These are phyloP conservation scores for Paradisaea rubra DNA, from an alignment of 2,113 vertebrate genomes.

Conservation along the genomic window DNA sequence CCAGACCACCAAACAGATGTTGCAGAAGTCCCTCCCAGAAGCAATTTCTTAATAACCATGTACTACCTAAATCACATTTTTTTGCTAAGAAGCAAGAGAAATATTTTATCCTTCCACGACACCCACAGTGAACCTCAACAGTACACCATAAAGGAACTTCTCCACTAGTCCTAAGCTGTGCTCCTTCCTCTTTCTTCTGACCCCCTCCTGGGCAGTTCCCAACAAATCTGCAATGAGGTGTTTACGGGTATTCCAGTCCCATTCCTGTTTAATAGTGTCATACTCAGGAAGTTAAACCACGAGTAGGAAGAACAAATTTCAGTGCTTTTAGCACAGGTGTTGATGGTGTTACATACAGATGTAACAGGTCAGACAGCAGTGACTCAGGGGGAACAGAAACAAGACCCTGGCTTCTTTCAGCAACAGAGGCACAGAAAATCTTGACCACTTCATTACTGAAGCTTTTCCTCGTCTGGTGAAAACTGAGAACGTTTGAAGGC, in stretches of 20 bases:
- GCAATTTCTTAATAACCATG: background rate
- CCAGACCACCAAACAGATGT: background rate
- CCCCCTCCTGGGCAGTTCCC: accelerated
- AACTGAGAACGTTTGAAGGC: conserved; percentile 1
- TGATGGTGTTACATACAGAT: background rate
- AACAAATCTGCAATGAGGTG: background rate
- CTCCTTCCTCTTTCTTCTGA: background rate
- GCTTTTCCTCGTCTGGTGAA: background rate
- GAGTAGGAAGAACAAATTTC: background rate
- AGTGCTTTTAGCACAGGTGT: background rate
- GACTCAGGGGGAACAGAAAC: background rate
- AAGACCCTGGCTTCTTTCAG: background rate
- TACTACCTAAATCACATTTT: background rate
- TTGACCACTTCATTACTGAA: conserved; percentile 19
- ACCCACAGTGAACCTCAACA: background rate
- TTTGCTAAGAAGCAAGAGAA: background rate
- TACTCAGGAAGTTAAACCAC: background rate
- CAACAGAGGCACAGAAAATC: background rate
- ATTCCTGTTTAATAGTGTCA: accelerated
- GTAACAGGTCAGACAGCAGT: accelerated
- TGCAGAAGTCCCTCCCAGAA: background rate
- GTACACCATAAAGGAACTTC: accelerated
- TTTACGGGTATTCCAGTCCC: no score
- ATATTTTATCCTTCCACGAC: background rate
- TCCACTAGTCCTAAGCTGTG: background rate